phyloP scores from a whole-genome alignment of 2,113 vertebrate species.

The Ancistrus triradiatus region DNA sequence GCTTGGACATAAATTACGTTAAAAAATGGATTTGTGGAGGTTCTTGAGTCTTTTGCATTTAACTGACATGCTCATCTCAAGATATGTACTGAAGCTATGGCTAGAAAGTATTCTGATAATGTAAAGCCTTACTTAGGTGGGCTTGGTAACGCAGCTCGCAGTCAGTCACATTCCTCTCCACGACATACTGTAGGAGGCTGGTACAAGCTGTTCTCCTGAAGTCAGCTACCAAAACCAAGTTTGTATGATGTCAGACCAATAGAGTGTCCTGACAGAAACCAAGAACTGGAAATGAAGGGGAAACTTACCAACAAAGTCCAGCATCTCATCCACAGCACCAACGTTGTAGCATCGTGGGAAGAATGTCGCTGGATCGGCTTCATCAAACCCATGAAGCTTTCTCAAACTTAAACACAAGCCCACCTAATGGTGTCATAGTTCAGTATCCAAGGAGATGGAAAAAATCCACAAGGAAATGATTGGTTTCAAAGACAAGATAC shows the following conservation, averaged over 20 bases:
- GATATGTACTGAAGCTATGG: not conserved
- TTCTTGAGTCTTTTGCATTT: too few relatives aligned
- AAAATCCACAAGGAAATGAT: not conserved
- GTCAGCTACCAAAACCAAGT: conserved; percentile 70
- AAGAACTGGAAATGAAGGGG: not conserved
- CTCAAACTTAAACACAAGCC: conserved; percentile 83
- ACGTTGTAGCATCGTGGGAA: conserved; percentile 88
- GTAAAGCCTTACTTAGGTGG: conserved; percentile 3
- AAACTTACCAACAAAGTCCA: conserved; percentile 81
- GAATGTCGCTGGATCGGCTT: conserved; percentile 76
- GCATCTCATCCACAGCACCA: conserved; percentile 70
- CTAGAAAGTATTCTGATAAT: not conserved
- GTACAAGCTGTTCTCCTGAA: conserved; percentile 85
- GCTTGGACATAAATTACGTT: too few relatives aligned
- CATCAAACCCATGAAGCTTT: conserved; percentile 81
- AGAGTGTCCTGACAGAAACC: not conserved
- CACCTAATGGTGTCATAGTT: conserved; percentile 60
- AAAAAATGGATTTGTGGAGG: too few relatives aligned
- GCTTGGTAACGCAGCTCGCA: not conserved
- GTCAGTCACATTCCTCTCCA: conserved; percentile 53
- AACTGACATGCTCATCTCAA: too few relatives aligned
- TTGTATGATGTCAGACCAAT: not conserved
- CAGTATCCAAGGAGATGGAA: too few relatives aligned
- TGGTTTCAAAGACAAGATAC: not conserved
- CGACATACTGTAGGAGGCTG: conserved; percentile 78